Evolutionary conservation across 1,140 invertebrate species (phyloP).

Genomic region (Dufourea novaeangliae): DNA sequence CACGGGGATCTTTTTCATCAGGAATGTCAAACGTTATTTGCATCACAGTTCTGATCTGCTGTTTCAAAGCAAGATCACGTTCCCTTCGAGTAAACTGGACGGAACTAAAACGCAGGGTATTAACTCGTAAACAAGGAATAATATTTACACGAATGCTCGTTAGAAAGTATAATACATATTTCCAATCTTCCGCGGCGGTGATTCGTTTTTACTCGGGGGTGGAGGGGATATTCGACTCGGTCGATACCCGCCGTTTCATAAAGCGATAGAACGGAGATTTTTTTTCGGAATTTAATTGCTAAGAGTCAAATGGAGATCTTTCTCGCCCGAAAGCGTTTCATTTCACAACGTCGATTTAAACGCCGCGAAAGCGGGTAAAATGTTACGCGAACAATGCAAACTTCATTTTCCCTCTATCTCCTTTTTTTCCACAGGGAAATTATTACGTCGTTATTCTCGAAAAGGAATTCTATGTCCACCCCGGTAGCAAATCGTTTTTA

Average conservation of each 20-base stretch:
- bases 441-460: slow-evolving; percentile 2
- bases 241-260: too few species aligned
- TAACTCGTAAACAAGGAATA: too few species aligned
- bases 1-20: slow-evolving; percentile 7
- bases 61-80: not conserved
- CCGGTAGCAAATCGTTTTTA: slow-evolving; percentile 50
- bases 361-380: slow-evolving; percentile 1
- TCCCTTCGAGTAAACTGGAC: not conserved
- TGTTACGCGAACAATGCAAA: slow-evolving; percentile 5
- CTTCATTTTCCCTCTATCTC: not conserved
- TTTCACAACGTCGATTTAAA: slow-evolving; percentile 13
- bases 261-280: not conserved
- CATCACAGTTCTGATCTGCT: not conserved
- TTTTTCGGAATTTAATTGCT: not conserved
- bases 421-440: not conserved
- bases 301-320: not conserved
- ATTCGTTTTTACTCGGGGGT: not conserved
- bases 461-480: slow-evolving; percentile 3
- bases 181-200: not conserved
- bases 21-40: not conserved
- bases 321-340: not conserved
- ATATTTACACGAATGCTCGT: not conserved
- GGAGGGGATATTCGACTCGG: too few species aligned
- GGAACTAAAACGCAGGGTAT: not conserved
- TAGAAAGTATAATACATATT: too few species aligned